These are phyloP conservation scores for Amblyjoppa proteus DNA, from an alignment of 2,888 invertebrate genomes.

Conservation along the genomic window DNA sequence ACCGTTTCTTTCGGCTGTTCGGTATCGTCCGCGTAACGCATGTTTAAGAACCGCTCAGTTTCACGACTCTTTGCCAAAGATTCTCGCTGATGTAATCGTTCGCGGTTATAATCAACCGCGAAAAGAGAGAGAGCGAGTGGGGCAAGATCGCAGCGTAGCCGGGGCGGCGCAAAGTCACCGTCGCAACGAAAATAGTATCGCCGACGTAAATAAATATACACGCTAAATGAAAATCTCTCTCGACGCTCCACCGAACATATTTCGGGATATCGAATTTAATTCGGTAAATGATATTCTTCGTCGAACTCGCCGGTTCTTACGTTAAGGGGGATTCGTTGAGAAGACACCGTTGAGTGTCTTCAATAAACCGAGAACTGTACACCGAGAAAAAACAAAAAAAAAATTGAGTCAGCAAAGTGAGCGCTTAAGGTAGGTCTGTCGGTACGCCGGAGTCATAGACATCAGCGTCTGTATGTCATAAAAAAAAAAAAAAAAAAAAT, in stretches of 20 bases:
- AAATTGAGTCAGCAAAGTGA: too few species aligned
- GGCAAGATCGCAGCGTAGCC: not conserved
- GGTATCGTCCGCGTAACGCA: conserved; percentile 29
- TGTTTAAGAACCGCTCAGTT: not conserved
- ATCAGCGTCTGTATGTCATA: too few species aligned
- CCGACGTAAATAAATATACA: conserved; percentile 33
- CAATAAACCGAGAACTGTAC: too few species aligned
- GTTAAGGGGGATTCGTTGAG: too few species aligned
- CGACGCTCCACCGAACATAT: not conserved
- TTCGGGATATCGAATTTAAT: not conserved
- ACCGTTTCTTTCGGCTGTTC: not conserved
- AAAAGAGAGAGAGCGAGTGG: conserved; percentile 3
- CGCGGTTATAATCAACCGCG: not conserved
- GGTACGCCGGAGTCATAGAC: too few species aligned
- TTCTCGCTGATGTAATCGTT: conserved; percentile 20
- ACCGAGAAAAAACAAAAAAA: too few species aligned
- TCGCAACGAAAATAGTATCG: conserved; percentile 27
- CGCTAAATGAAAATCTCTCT: conserved; percentile 19
- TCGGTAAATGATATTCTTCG: not conserved
- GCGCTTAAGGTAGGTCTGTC: too few species aligned
- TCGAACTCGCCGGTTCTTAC: too few species aligned
- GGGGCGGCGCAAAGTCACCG: not conserved
- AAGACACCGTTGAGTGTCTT: too few species aligned
- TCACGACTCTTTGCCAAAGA: conserved; percentile 12
- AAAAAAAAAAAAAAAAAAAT: too few species aligned